Base-by-base conservation (phyloP, 2,888 invertebrate genomes). In the Lysandra bellargus region DNA sequence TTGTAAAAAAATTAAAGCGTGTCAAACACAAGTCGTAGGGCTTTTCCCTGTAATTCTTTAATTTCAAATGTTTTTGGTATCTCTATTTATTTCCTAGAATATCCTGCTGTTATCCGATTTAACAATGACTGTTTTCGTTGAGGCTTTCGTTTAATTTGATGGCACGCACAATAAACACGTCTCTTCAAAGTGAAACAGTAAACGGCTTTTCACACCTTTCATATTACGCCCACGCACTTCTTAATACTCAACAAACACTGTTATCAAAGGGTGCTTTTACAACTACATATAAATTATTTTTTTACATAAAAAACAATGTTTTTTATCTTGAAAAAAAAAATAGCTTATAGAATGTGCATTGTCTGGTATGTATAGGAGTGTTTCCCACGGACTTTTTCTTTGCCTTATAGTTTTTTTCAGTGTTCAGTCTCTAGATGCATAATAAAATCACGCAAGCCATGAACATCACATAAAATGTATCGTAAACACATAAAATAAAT, bases 181-280 rank as follows among this genome's bases (percentile, higher is more conserved):
- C 78, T 80, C 33, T 80, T 80, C 81, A 83, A 84, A 86, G 83
- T 86, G 84, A 81, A 80, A 85, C 84, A 80, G 83, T 86, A 88
- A 87, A 87, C 87, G 78, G 79, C 81, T 86, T 86, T 87, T 87
- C 83, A 87, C 89, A 87, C 87, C 86, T 87, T 85, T 87, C 87
- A 83, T 84, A 84, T 84, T 79, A 83, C 82, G 84, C 83, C 82
- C 82, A 80, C 78, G 82, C 81, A 83, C 33, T 40, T 49, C 73
- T 60, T 74, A 81, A 84, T 79, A 12, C 57, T 57, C 4, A 80
- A 74, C 74, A n/a, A 17, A n/a, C 40, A 40, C 37, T 44, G 7
- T 44, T n/a, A 44, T 74, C 69, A 69, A 69, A 69, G 30, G 33
- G 37, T 33, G 33, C 69, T 1, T 69, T 33, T 69, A 69, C 69